Evolutionary conservation across 2,797 vertebrate species (phyloP).

Genomic region (Alosa sapidissima): DNA sequence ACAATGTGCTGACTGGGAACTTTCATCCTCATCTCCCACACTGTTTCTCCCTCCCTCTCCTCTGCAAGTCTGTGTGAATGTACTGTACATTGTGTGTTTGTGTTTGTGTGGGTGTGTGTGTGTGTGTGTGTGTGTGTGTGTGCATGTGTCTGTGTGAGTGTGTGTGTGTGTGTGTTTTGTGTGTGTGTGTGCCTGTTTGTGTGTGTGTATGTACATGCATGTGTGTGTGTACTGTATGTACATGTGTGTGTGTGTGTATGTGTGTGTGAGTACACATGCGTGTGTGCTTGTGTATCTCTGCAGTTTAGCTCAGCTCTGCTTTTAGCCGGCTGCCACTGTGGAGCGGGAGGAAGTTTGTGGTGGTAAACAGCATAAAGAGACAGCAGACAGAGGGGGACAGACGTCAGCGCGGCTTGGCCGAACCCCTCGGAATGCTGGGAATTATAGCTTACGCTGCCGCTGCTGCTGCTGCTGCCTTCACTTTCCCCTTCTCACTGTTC

Average conservation of each 20-base stretch:
- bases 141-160: background rate
- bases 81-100: background rate
- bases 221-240: background rate
- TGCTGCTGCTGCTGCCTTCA: conserved; percentile 66
- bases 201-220: background rate
- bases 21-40: background rate
- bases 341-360: conserved; percentile 74
- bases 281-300: background rate
- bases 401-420: conserved; percentile 80
- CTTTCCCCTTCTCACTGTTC: conserved; percentile 43
- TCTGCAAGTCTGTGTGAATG: background rate
- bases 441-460: conserved; percentile 69
- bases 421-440: conserved; percentile 69
- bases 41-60: background rate
- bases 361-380: conserved; percentile 65
- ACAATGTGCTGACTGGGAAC: background rate
- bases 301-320: conserved; percentile 23
- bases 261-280: background rate
- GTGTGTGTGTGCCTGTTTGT: background rate
- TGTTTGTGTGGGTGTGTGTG: background rate
- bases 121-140: background rate
- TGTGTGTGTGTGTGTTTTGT: conserved; percentile 4
- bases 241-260: background rate
- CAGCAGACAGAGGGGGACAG: conserved; percentile 65
- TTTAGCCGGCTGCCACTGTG: conserved; percentile 46